Percentiles rank a stretch among this genome's conserved stretches.
phyloP scores from a whole-genome alignment of 1,140 invertebrate species.

The Lerema accius region DNA sequence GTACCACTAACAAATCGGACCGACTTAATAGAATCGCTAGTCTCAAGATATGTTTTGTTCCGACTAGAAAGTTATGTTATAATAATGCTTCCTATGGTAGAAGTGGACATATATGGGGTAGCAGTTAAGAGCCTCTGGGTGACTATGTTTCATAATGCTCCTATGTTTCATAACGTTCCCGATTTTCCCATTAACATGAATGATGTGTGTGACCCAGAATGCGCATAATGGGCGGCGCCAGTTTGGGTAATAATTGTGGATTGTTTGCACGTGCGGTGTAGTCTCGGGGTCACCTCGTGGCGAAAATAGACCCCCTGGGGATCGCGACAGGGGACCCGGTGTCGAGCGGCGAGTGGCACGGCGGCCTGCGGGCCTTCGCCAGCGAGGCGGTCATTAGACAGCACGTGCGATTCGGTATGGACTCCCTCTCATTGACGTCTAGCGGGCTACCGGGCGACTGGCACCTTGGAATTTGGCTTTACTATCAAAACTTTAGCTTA shows the following conservation, averaged over 20 bases:
- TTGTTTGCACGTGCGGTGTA: slow-evolving; percentile 75
- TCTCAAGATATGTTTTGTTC: slow-evolving; percentile 58
- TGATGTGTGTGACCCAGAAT: slow-evolving; percentile 21
- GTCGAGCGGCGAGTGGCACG: slow-evolving; percentile 73
- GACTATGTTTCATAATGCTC: slow-evolving; percentile 2
- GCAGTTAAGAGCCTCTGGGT: slow-evolving; percentile 13
- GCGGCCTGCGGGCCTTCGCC: slow-evolving; percentile 74
- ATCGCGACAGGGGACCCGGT: slow-evolving; percentile 83
- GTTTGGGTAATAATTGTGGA: slow-evolving; percentile 34
- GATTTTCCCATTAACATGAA: slow-evolving; percentile 11
- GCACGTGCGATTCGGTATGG: slow-evolving; percentile 82
- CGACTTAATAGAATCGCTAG: slow-evolving; percentile 69
- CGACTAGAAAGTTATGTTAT: slow-evolving; percentile 24
- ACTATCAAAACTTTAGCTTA: not conserved
- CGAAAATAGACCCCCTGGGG: slow-evolving; percentile 96
- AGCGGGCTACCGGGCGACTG: slow-evolving; percentile 15
- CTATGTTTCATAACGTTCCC: not conserved
- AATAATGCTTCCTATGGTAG: slow-evolving; percentile 23
- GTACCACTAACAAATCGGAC: slow-evolving; percentile 43
- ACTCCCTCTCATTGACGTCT: slow-evolving; percentile 17
- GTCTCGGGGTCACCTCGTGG: slow-evolving; percentile 97
- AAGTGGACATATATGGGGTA: slow-evolving; percentile 6
- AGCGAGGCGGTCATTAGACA: slow-evolving; percentile 80
- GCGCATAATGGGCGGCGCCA: slow-evolving; percentile 10
- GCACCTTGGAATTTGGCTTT: slow-evolving; percentile 10